Evolutionary conservation across 2,797 vertebrate genomes (phyloP).

Genomic region (Dromococcyx pavoninus): DNA sequence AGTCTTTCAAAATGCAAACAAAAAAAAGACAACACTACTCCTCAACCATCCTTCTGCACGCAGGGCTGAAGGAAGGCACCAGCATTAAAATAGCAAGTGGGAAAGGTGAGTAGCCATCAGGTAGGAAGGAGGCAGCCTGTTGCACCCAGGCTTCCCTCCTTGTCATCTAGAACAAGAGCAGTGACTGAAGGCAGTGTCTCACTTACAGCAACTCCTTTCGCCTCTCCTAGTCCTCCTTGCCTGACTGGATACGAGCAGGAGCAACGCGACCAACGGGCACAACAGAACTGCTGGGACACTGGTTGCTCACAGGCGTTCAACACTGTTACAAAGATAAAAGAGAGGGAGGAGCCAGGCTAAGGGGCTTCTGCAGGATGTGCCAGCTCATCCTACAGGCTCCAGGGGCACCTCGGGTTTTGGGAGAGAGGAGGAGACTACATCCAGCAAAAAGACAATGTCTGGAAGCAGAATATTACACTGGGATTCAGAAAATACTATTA

Average conservation of each 20-base stretch:
- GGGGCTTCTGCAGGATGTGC: neutral
- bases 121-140: neutral
- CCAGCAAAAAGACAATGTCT: neutral
- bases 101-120: neutral
- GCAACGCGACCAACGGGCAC: neutral
- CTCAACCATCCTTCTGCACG: neutral
- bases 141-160: neutral
- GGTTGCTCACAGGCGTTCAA: neutral
- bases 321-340: neutral
- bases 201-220: neutral
- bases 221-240: neutral
- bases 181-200: neutral
- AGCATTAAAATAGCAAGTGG: neutral
- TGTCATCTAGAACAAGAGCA: neutral
- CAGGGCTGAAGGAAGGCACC: neutral
- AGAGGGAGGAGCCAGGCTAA: conserved; percentile 30
- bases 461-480: neutral
- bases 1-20: neutral
- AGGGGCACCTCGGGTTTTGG: neutral
- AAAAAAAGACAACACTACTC: neutral
- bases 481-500: fast-evolving
- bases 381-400: neutral
- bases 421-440: neutral
- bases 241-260: neutral
- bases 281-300: neutral